These are phyloP conservation scores for Aproaerema taeniolella DNA, from an alignment of 2,888 invertebrate species.

Conservation along the genomic window DNA sequence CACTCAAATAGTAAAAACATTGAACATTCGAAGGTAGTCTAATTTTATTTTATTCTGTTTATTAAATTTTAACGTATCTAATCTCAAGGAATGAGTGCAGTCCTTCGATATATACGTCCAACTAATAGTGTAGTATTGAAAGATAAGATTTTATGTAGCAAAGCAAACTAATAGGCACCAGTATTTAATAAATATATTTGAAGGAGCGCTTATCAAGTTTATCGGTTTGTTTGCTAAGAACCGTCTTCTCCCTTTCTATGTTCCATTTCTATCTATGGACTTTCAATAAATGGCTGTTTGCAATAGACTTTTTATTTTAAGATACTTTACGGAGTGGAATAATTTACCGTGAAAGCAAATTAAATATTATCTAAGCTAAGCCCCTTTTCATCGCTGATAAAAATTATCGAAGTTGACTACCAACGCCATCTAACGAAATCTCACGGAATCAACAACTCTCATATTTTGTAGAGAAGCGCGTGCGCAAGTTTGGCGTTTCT, in stretches of 20 bases:
- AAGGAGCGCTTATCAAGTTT: constrained; percentile 60
- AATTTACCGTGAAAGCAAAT: no score
- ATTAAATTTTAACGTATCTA: not conserved
- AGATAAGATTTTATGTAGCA: constrained; percentile 8
- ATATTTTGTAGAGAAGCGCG: not conserved
- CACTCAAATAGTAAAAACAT: not conserved
- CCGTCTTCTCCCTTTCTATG: no score
- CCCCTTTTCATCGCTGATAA: no score
- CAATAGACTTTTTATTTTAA: no score
- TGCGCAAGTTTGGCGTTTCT: constrained; percentile 1
- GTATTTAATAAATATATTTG: constrained; percentile 34
- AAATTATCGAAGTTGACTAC: not conserved
- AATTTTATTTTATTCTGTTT: not conserved
- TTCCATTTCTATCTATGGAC: no score
- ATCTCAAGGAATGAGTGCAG: not conserved
- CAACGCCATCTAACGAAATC: constrained; percentile 11
- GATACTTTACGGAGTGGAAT: no score
- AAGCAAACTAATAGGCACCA: constrained; percentile 20
- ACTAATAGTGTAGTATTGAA: constrained; percentile 6
- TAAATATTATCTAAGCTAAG: no score
- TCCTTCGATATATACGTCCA: not conserved
- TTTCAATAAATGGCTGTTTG: no score
- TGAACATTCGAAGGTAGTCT: not conserved
- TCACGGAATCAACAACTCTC: not conserved
- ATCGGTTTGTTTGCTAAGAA: constrained; percentile 58